phyloP scores from a whole-genome alignment of 2,888 invertebrate genomes.

The Apodemia zela region DNA sequence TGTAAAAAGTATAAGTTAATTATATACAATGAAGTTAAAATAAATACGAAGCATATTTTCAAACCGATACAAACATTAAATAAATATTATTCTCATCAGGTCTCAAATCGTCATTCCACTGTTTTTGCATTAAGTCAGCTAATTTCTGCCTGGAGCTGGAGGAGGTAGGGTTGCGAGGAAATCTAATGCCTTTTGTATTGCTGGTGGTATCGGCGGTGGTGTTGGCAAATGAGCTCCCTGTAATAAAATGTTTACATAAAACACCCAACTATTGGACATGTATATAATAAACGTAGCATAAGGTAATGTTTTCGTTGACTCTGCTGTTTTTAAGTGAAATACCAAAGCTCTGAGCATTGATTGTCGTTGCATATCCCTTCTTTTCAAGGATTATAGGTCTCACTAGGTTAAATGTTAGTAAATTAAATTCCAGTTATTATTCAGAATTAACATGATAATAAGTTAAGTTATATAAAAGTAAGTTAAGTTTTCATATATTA shows the following conservation, averaged over 20 bases:
- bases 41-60: constrained; percentile 39
- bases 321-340: no score
- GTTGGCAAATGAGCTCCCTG: constrained; percentile 87
- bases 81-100: constrained; percentile 26
- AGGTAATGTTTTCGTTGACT: no score
- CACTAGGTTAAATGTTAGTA: no score
- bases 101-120: constrained; percentile 21
- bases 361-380: no score
- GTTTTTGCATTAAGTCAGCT: constrained; percentile 25
- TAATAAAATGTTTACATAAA: constrained; percentile 31
- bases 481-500: no score
- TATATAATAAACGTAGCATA: no score
- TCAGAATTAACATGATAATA: no score
- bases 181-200: constrained; percentile 87
- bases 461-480: no score
- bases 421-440: no score
- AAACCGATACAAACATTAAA: constrained; percentile 46
- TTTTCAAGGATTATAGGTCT: no score
- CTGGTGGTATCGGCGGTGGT: constrained; percentile 87
- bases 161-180: constrained; percentile 84
- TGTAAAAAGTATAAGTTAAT: constrained; percentile 21
- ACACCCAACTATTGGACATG: no score
- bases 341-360: no score
- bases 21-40: constrained; percentile 26
- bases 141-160: constrained; percentile 56